phyloP scores from a whole-genome alignment of 1,140 invertebrate genomes.

The Tetramorium parvispinum region DNA sequence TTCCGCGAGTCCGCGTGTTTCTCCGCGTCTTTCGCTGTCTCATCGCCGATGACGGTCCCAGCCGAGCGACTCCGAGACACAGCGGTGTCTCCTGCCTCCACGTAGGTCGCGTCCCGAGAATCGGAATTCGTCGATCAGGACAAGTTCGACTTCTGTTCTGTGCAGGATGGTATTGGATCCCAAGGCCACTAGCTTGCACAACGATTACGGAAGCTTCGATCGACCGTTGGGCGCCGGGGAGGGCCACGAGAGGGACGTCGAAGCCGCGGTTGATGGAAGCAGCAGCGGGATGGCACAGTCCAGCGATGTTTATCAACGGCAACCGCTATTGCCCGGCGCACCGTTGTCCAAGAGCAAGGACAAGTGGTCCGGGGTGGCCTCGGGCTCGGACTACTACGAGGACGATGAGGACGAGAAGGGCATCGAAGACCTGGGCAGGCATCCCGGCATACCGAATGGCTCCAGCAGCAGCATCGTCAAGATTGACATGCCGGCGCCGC shows the following conservation, averaged over 20 bases:
- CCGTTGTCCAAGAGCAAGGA: slow-evolving; percentile 83
- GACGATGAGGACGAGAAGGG: slow-evolving; percentile 84
- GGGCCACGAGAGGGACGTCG: slow-evolving; percentile 80
- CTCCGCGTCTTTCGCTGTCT: background rate
- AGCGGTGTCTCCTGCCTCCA: background rate
- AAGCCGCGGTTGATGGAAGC: slow-evolving; percentile 82
- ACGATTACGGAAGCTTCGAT: slow-evolving; percentile 87
- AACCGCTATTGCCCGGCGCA: slow-evolving; percentile 84
- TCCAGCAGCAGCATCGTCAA: slow-evolving; percentile 85
- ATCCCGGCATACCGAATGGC: slow-evolving; percentile 80
- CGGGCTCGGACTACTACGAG: slow-evolving; percentile 83
- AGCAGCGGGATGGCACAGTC: slow-evolving; percentile 84
- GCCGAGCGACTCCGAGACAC: background rate
- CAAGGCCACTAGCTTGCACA: slow-evolving; percentile 85
- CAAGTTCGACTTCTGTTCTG: slow-evolving; percentile 57
- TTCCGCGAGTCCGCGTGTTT: background rate
- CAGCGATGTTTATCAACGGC: slow-evolving; percentile 86
- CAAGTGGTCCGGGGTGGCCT: slow-evolving; percentile 81
- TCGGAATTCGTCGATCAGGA: slow-evolving; percentile 21
- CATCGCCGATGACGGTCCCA: background rate
- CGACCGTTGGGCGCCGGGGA: slow-evolving; percentile 80
- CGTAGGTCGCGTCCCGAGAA: background rate
- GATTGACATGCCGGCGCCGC: slow-evolving; percentile 86
- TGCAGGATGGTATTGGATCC: slow-evolving; percentile 87
- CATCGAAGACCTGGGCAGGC: slow-evolving; percentile 80